These are phyloP conservation scores for Sakesphorus luctuosus DNA, from an alignment of 2,113 vertebrate genomes.

Conservation along the genomic window DNA sequence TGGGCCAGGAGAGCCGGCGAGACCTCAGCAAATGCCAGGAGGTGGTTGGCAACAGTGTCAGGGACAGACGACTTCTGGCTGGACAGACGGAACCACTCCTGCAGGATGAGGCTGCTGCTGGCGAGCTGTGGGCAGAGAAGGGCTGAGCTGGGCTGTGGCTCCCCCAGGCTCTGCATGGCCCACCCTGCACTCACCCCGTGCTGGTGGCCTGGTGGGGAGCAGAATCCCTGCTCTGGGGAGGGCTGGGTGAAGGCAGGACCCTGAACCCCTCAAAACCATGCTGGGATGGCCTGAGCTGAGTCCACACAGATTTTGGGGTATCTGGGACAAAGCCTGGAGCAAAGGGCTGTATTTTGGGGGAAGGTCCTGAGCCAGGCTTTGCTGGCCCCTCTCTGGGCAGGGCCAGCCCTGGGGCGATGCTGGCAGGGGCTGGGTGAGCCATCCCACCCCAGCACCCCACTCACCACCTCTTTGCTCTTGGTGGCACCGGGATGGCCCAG, in stretches of 20 bases:
- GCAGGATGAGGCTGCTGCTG: constrained; percentile 84
- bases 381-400: neutral
- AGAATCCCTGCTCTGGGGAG: neutral
- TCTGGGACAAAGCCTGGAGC: neutral
- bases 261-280: neutral
- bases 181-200: neutral
- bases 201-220: neutral
- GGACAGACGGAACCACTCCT: constrained; percentile 94
- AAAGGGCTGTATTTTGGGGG: neutral
- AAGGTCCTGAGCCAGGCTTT: neutral
- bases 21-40: constrained; percentile 83
- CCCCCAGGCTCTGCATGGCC: neutral
- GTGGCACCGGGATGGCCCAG: constrained; percentile 77
- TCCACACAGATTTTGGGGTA: neutral
- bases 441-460: constrained; percentile 9
- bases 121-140: constrained; percentile 70
- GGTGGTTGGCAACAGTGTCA: constrained; percentile 79
- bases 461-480: constrained; percentile 88
- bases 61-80: constrained; percentile 86
- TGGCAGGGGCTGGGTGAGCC: rapidly evolving
- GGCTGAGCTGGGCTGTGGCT: neutral
- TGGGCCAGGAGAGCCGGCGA: constrained; percentile 82
- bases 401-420: neutral
- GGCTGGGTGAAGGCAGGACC: neutral
- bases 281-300: neutral